Percentiles rank a stretch among this genome's conserved stretches.
phyloP scores from a whole-genome alignment of 2,888 invertebrate species.

The Aquatica leii region DNA sequence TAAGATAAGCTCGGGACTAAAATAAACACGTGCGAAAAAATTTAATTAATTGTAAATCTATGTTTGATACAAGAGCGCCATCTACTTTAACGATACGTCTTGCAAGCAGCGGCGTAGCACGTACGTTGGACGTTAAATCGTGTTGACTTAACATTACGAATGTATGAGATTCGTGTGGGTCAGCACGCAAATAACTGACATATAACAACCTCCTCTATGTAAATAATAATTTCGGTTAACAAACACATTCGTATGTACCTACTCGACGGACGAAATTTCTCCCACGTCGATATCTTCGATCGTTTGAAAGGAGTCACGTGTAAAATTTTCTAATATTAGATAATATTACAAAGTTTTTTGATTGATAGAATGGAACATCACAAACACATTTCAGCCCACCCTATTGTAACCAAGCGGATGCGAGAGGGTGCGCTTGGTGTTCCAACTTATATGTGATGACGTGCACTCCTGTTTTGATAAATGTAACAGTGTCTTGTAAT shows the following conservation, averaged over 20 bases:
- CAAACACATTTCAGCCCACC: constrained; percentile 42
- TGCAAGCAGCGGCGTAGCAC: constrained; percentile 27
- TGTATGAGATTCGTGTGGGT: constrained; percentile 57
- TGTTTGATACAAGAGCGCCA: not conserved
- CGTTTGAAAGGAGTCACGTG: constrained; percentile 19
- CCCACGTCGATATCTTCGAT: constrained; percentile 6
- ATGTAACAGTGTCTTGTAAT: constrained; percentile 54
- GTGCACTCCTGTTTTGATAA: constrained; percentile 54
- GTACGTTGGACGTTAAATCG: constrained; percentile 35
- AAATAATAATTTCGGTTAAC: constrained; percentile 63
- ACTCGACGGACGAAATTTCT: constrained; percentile 9
- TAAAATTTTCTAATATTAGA: constrained; percentile 35
- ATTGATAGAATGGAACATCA: constrained; percentile 46
- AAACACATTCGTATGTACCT: constrained; percentile 57
- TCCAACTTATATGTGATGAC: constrained; percentile 49
- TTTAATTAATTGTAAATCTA: constrained; percentile 20
- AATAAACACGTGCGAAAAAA: constrained; percentile 26
- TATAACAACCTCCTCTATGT: constrained; percentile 59
- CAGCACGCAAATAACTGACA: constrained; percentile 59
- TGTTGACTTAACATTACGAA: constrained; percentile 61
- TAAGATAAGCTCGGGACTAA: constrained; percentile 25
- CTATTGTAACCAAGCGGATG: constrained; percentile 25
- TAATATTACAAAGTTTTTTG: constrained; percentile 42
- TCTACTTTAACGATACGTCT: constrained; percentile 20
- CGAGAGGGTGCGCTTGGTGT: constrained; percentile 25